Conservation (phyloP, 2,113 vertebrate genomes). For the Chelonoidis abingdonii region DNA sequence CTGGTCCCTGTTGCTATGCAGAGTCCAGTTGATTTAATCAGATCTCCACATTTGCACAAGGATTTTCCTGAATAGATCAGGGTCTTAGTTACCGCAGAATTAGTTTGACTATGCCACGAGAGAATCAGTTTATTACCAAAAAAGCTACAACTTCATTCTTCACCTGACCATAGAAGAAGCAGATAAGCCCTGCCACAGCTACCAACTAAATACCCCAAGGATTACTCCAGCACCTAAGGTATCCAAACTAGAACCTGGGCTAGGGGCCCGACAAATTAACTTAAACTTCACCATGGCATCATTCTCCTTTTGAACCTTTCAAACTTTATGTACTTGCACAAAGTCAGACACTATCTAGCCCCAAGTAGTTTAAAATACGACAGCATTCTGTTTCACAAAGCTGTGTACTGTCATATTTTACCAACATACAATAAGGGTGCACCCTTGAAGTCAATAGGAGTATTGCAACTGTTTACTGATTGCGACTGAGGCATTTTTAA, state of each 20-base stretch:
- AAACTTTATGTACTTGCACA: not conserved
- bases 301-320: not conserved
- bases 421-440: not conserved
- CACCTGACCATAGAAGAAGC: not conserved
- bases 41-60: not conserved
- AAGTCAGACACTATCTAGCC: not conserved
- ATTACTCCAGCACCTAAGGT: not conserved
- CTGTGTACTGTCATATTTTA: not conserved
- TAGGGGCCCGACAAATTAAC: not conserved
- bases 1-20: not conserved
- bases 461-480: not conserved
- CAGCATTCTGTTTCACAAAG: not conserved
- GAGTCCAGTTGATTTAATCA: not conserved
- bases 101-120: not conserved
- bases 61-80: not conserved
- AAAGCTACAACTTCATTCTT: not conserved
- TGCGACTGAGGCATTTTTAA: not conserved
- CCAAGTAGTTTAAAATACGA: not conserved
- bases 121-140: not conserved
- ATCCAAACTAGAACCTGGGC: not conserved
- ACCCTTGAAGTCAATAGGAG: not conserved
- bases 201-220: not conserved
- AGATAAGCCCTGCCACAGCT: not conserved
- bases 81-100: not conserved
- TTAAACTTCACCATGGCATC: not conserved